Percentiles rank a stretch among this genome's conserved stretches.
Evolutionary conservation across 2,797 vertebrate species (phyloP).

Genomic region (Naso thynnoides): DNA sequence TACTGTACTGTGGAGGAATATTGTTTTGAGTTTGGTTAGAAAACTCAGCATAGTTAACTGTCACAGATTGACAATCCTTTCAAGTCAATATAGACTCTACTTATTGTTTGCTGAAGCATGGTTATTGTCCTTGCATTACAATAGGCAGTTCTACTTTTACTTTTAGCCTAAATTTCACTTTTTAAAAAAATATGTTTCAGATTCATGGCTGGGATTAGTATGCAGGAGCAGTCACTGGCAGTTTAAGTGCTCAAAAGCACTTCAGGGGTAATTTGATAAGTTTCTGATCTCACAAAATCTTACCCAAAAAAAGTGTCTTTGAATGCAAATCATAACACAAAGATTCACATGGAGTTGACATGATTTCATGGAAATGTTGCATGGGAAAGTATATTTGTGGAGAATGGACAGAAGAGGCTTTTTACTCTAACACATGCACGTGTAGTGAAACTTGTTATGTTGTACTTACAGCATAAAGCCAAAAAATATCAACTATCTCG

Average conservation of each 20-base stretch:
- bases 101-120: conserved; percentile 39
- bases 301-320: not conserved
- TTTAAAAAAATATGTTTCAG: no score
- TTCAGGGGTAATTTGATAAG: not conserved
- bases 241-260: conserved; percentile 8
- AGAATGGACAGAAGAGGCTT: not conserved
- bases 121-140: conserved; percentile 17
- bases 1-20: not conserved
- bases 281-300: not conserved
- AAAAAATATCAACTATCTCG: not conserved
- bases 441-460: not conserved
- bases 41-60: not conserved
- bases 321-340: not conserved
- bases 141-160: conserved; percentile 1
- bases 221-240: not conserved
- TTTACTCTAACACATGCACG: not conserved
- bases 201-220: no score
- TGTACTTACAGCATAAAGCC: no score
- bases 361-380: not conserved
- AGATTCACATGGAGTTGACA: not conserved
- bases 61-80: conserved; percentile 22
- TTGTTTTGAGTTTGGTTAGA: conserved; percentile 5
- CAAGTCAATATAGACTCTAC: conserved; percentile 4
- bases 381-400: not conserved
- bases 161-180: no score